These are phyloP conservation scores for Falcunculus frontatus DNA, from an alignment of 2,113 vertebrate genomes.

Conservation along the genomic window DNA sequence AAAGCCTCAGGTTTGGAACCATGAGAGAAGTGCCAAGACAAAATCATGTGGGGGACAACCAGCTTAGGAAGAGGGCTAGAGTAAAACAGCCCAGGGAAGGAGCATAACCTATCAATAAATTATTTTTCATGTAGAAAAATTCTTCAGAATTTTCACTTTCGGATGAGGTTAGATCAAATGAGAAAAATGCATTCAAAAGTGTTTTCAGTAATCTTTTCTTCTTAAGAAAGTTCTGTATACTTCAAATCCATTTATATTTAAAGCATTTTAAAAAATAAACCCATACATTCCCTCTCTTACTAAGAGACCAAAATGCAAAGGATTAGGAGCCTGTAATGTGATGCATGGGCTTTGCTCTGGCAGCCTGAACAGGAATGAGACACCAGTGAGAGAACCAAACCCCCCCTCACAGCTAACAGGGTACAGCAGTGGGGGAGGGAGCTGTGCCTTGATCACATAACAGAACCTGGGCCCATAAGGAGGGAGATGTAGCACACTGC, in stretches of 20 bases:
- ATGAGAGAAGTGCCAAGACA: background rate
- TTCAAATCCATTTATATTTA: background rate
- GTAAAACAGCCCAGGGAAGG: background rate
- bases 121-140: background rate
- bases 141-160: background rate
- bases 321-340: background rate
- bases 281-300: background rate
- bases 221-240: background rate
- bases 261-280: background rate
- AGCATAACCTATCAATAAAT: background rate
- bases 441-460: background rate
- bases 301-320: background rate
- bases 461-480: accelerated
- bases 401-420: background rate
- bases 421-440: background rate
- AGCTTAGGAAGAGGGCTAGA: background rate
- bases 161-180: background rate
- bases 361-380: background rate
- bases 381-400: background rate
- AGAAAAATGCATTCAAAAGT: background rate
- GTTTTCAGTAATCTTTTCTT: background rate
- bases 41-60: background rate
- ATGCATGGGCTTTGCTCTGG: background rate
- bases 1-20: background rate
- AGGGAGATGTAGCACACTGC: background rate